phyloP scores from a whole-genome alignment of 2,797 vertebrate genomes.

The Brachymystax lenok region DNA sequence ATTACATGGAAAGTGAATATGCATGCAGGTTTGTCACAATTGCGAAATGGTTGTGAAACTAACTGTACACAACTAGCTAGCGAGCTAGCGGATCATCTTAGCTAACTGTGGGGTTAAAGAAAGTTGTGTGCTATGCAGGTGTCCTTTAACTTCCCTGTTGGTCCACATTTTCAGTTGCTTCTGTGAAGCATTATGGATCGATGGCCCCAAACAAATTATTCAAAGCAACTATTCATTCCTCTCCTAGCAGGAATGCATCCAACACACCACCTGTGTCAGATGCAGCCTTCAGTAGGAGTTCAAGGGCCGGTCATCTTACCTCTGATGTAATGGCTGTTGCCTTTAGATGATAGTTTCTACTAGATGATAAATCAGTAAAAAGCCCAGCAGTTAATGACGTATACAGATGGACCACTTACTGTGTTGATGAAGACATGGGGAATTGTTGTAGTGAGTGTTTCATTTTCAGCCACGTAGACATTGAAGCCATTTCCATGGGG shows the following conservation, averaged over 20 bases:
- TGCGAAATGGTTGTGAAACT: no score
- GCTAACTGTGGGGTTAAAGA: no score
- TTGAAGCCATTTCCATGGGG: not conserved
- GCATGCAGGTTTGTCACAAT: no score
- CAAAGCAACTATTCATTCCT: constrained; percentile 31
- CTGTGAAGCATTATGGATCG: constrained; percentile 34
- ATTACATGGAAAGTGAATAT: no score
- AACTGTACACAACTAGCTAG: no score
- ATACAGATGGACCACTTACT: constrained; percentile 26
- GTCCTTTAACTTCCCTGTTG: constrained; percentile 38
- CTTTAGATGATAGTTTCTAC: constrained; percentile 22
- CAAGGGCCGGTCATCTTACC: constrained; percentile 44
- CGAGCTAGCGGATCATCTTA: no score
- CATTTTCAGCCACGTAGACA: not conserved
- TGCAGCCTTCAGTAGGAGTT: constrained; percentile 36
- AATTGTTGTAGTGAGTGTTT: not conserved
- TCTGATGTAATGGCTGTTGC: constrained; percentile 19
- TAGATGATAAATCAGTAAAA: constrained; percentile 50
- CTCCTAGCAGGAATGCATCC: constrained; percentile 26
- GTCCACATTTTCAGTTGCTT: constrained; percentile 39
- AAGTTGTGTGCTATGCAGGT: constrained; percentile 4
- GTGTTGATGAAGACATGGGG: constrained; percentile 25
- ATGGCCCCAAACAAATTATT: constrained; percentile 36
- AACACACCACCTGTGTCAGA: constrained; percentile 19
- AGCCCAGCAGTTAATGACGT: constrained; percentile 44